Base-by-base conservation (phyloP, 2,797 vertebrate species). In the Anguilla pacifica region DNA sequence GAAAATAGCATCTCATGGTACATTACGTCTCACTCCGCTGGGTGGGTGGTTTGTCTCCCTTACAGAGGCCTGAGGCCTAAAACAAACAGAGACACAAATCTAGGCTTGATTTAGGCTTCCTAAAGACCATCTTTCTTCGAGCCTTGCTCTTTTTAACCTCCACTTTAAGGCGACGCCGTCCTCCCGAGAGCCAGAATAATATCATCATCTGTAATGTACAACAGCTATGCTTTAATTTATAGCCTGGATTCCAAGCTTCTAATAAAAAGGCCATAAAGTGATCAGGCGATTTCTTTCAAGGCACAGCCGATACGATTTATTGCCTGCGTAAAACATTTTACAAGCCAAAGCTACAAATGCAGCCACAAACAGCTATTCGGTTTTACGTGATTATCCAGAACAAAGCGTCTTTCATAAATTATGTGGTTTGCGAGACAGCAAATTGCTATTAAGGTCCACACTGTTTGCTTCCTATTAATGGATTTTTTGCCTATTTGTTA, bases 341-440 rank as follows among this genome's bases (percentile, higher is more conserved):
- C 13, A 17, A 10, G 70, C 70, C 85, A 86, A 86, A 67, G 57
- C 84, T 85, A 85, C 39, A 85, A 85, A 85, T 43, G 6, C 35
- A 6, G 6, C 64, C 57, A 59, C 51, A 84, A 84, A 57, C 53
- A 11, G 72, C 15, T 19, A 77, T 77, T 77, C 72, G 43, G 72
- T 43, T 43, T 19, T 13, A 77, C 22, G 72, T 77, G 72, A 77
- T 77, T 77, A 77, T 77, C 72, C 35, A 77, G 35, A 77, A 77
- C 72, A 77, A 77, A 77, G 72, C 6, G 31, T 43, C 35, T 31
- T 77, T 77, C 72, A 77, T 77, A 77, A 77, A 77, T 43, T 15
- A 77, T 43, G 31, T 77, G 72, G 13, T 77, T 43, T 77, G 72
- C 11, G 10, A 28, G n/a, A 72, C 67, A 72, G 67, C n/a, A 77